Conservation (phyloP, 2,888 invertebrate genomes). For the Drosophila mimetica region DNA sequence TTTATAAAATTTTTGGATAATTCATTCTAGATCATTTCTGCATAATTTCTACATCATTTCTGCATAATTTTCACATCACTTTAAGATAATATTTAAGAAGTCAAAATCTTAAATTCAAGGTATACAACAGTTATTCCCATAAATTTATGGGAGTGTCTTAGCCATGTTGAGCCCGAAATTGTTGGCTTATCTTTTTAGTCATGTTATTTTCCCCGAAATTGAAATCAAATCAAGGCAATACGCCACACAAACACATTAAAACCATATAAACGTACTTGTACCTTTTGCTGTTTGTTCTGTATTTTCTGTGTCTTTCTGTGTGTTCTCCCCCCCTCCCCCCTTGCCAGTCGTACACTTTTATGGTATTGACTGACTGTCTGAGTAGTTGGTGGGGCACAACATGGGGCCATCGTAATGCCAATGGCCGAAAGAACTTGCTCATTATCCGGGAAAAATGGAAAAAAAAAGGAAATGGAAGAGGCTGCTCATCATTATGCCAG, state of each 20-base stretch:
- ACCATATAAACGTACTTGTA: constrained; percentile 32
- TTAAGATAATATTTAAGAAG: no score
- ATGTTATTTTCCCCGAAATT: constrained; percentile 18
- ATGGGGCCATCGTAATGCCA: constrained; percentile 31
- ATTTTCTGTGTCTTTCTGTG: constrained; percentile 7
- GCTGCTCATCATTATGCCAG: constrained; percentile 27
- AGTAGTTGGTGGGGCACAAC: constrained; percentile 35
- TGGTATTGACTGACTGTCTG: constrained; percentile 72
- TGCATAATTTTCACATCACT: no score
- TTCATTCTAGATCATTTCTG: no score
- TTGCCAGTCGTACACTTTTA: constrained; percentile 26
- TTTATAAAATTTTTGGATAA: no score
- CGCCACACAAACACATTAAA: constrained; percentile 20
- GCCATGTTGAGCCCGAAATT: constrained; percentile 39
- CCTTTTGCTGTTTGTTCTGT: constrained; percentile 26
- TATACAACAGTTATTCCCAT: background rate
- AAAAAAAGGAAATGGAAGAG: constrained; percentile 7
- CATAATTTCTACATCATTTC: no score
- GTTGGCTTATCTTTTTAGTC: constrained; percentile 32
- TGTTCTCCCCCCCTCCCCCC: background rate
- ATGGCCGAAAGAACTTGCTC: constrained; percentile 36
- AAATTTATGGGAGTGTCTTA: constrained; percentile 33
- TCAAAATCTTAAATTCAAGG: no score
- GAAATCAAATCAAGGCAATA: constrained; percentile 51
- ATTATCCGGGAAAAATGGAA: constrained; percentile 33